Conservation (phyloP, 2,888 invertebrate genomes). For the Chrysodeixis includens region DNA sequence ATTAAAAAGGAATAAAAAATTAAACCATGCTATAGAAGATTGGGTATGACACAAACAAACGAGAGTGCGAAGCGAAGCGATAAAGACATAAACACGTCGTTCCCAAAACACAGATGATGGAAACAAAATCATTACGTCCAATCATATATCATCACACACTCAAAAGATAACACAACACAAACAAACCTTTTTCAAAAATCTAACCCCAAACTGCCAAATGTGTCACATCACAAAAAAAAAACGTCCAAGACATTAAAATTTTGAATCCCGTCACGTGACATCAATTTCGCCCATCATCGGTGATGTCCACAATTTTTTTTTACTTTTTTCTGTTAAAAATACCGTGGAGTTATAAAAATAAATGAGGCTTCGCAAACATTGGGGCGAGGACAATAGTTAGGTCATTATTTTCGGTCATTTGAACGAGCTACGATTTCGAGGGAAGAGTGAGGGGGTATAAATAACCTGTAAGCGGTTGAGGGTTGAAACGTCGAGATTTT, state of each 20-base stretch:
- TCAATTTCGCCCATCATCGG: slow-evolving; percentile 74
- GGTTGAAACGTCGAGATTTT: slow-evolving; percentile 69
- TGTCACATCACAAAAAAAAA: slow-evolving; percentile 59
- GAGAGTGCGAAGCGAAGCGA: not conserved
- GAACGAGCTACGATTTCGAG: slow-evolving; percentile 74
- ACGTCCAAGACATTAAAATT: slow-evolving; percentile 70
- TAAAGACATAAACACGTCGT: not conserved
- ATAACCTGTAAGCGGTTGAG: slow-evolving; percentile 78
- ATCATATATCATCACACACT: slow-evolving; percentile 16
- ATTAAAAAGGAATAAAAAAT: no score
- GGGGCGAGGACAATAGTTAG: slow-evolving; percentile 87
- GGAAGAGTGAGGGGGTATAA: slow-evolving; percentile 71
- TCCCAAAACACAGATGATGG: not conserved
- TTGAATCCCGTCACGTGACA: slow-evolving; percentile 75
- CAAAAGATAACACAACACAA: slow-evolving; percentile 36
- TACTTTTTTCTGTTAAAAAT: slow-evolving; percentile 79
- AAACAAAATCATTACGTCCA: not conserved
- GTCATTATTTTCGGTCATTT: slow-evolving; percentile 88
- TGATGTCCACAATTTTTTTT: slow-evolving; percentile 77
- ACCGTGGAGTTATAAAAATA: slow-evolving; percentile 84
- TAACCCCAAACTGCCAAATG: slow-evolving; percentile 56
- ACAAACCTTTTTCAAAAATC: slow-evolving; percentile 42
- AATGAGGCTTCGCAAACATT: slow-evolving; percentile 83
- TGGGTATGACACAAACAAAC: not conserved
- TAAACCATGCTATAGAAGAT: no score